phyloP scores from a whole-genome alignment of 2,113 vertebrate species.

The Notarius lentiginosus region DNA sequence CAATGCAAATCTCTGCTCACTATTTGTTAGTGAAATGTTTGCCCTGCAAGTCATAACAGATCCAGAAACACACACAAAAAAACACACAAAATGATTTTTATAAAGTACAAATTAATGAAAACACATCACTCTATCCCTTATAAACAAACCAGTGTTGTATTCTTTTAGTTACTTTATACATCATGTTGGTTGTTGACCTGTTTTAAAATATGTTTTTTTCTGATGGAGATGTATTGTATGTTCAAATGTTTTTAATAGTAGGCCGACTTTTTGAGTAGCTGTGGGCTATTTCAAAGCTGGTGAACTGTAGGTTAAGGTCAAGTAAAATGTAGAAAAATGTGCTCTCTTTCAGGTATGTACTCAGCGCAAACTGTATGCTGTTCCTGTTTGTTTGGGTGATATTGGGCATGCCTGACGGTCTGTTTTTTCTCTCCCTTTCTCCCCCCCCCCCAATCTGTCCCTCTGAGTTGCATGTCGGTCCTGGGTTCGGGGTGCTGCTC shows the following conservation, averaged over 20 bases:
- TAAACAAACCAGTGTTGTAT: background rate
- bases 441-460: too few relatives aligned
- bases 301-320: background rate
- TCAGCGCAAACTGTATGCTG: too few relatives aligned
- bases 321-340: background rate
- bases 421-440: too few relatives aligned
- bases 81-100: background rate
- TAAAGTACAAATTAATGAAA: background rate
- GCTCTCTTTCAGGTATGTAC: too few relatives aligned
- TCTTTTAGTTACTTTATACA: background rate
- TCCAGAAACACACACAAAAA: background rate
- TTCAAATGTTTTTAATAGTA: too few relatives aligned
- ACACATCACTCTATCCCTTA: background rate
- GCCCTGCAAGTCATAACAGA: background rate
- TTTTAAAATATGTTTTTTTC: background rate
- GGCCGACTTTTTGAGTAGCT: background rate
- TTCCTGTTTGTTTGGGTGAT: too few relatives aligned
- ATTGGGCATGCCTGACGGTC: too few relatives aligned
- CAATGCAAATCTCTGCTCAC: background rate
- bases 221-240: background rate
- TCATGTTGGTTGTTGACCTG: background rate
- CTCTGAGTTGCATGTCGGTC: too few relatives aligned
- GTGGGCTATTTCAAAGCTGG: background rate
- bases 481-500: too few relatives aligned
- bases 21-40: constrained; percentile 39